A percentile compares a stretch with the other conserved stretches of the same genome.
Evolutionary conservation across 2,888 invertebrate species (phyloP).

Genomic region (Stegana nigrithorax): DNA sequence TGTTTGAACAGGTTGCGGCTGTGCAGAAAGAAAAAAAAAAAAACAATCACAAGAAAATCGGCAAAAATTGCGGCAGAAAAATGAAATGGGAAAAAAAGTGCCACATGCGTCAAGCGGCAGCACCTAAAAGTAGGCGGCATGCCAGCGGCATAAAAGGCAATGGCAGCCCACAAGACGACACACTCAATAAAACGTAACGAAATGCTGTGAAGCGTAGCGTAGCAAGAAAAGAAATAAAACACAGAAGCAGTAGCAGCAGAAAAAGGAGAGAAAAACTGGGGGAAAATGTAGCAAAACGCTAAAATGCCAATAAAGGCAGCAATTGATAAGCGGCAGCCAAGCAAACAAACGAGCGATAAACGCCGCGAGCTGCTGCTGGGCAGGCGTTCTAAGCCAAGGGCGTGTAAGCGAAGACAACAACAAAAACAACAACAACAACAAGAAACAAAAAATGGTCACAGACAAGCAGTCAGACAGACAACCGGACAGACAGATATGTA

Average conservation of each 20-base stretch:
- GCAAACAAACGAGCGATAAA: constrained; percentile 55
- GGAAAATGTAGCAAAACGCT: no score
- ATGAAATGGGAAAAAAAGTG: not conserved
- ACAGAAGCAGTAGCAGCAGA: constrained; percentile 15
- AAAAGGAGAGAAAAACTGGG: constrained; percentile 4
- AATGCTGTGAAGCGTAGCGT: no score
- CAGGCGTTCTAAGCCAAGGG: not conserved
- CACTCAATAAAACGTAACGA: constrained; percentile 43
- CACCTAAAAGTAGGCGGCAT: constrained; percentile 43
- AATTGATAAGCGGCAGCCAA: constrained; percentile 53
- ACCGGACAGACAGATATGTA: no score
- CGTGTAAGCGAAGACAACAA: no score
- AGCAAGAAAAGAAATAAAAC: not conserved
- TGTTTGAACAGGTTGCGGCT: not conserved
- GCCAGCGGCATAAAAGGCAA: not conserved
- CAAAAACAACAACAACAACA: no score
- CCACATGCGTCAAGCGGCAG: constrained; percentile 24
- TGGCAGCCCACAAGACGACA: no score
- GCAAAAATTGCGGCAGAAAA: constrained; percentile 15
- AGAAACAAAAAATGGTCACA: no score
- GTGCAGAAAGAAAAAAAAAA: constrained; percentile 20
- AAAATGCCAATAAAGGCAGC: constrained; percentile 57
- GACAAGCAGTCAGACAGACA: no score
- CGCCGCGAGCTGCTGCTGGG: not conserved
- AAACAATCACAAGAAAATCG: constrained; percentile 25